Base-by-base conservation (phyloP, 2,888 invertebrate species). In the Pseudococcus longispinus region DNA sequence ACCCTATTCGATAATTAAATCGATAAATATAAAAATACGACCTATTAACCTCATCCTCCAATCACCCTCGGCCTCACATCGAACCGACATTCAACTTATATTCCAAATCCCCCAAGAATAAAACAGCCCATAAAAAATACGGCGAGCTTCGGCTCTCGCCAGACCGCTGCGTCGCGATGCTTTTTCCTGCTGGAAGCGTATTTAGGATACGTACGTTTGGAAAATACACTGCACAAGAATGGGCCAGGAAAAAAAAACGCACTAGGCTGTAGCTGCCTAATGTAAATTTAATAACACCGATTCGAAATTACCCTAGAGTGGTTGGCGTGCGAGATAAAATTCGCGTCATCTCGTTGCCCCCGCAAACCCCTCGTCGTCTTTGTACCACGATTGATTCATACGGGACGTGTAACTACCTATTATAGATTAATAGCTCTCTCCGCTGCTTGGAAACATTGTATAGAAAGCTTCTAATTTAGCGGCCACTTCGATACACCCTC, bases 21-120 rank as follows among this genome's bases (percentile, higher is more conserved):
- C 65, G 65, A 65, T 65, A 65, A 65, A 65, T 65, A 65, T 65
- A 65, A 65, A 65, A 65, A 65, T 65, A 65, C 26, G 65, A 65
- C 23, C 13, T 51, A n/a, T 51, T 51, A 46, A 46, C 11, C 44
- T 46, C 44, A 2, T 46, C 44, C 15, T 37, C 37, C 37, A 37
- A 37, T 37, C 37, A 37, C 37, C 37, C 37, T 37, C n/a, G n/a
- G 37, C 13, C 44, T 15, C 44, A 6, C 44, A 13, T 44, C 0
- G 44, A 9, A 1, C 44, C 15, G 13, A 13, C 15, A 37, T 37
- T 51, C 51, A 3, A 51, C n/a, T 51, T 51, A 15, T n/a, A n/a
- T 51, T n/a, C 51, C n/a, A 4, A 51, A 51, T 65, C 65, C 23
- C 65, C 26, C 8, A 65, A 65, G 65, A 26, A 23, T 65, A 65